Evolutionary conservation across 2,113 vertebrate species (phyloP).

Genomic region (Chlamydotis undulata): DNA sequence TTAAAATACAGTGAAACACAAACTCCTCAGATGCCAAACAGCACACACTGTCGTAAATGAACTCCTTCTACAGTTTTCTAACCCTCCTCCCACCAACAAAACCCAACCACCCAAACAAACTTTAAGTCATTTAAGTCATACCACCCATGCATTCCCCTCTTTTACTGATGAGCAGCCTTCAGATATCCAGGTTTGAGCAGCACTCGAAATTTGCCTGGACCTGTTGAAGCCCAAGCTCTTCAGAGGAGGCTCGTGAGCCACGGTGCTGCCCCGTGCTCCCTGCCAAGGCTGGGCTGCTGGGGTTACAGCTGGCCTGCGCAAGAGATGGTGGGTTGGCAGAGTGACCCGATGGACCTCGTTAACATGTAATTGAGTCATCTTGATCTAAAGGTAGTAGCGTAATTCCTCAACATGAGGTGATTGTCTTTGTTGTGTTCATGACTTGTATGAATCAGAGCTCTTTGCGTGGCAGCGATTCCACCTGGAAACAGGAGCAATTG

Average conservation of each 20-base stretch:
- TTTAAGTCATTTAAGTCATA: not conserved
- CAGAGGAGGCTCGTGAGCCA: not conserved
- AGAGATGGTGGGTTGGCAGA: not conserved
- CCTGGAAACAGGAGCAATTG: not conserved
- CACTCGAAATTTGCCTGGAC: not conserved
- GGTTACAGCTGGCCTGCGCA: fast-evolving
- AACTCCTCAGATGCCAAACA: not conserved
- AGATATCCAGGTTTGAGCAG: not conserved
- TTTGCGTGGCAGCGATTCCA: not conserved
- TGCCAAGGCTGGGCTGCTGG: not conserved
- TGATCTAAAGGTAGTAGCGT: not conserved
- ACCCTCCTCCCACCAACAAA: not conserved
- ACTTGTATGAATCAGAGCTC: not conserved
- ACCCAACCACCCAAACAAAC: not conserved
- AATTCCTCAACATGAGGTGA: not conserved
- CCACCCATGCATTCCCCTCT: not conserved
- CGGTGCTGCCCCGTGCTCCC: not conserved
- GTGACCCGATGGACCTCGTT: not conserved
- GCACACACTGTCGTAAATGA: fast-evolving
- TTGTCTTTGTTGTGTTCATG: not conserved
- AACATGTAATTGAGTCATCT: not conserved
- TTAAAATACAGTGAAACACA: not conserved
- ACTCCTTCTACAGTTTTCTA: not conserved
- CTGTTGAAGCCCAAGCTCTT: not conserved
- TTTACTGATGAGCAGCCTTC: not conserved